Percentiles rank a stretch among this genome's conserved stretches.
phyloP scores from a whole-genome alignment of 2,113 vertebrate genomes.

The Eublepharis macularius region DNA sequence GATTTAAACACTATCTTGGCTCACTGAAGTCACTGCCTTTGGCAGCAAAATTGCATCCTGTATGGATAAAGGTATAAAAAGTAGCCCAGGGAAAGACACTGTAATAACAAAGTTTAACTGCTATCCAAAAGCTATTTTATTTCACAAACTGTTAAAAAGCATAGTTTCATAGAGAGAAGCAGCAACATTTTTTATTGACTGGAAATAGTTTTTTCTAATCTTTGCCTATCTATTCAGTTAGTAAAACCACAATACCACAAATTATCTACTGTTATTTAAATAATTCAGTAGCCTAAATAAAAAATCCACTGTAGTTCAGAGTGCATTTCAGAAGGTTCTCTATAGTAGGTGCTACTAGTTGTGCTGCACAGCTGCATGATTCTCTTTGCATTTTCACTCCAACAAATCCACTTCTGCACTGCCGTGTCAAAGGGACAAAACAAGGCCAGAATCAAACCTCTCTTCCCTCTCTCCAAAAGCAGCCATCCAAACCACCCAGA shows the following conservation, averaged over 20 bases:
- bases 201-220: not conserved
- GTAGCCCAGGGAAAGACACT: slow-evolving; percentile 16
- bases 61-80: slow-evolving; percentile 45
- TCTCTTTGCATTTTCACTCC: not conserved
- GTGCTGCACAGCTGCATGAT: not conserved
- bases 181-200: not conserved
- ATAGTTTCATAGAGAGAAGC: not conserved
- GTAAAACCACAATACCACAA: not conserved
- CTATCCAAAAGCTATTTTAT: not conserved
- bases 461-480: not conserved
- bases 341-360: not conserved
- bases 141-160: not conserved
- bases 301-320: not conserved
- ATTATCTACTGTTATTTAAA: not conserved
- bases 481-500: not conserved
- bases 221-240: not conserved
- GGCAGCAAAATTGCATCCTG: slow-evolving; percentile 1
- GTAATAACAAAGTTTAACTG: slow-evolving; percentile 23
- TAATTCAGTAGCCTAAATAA: not conserved
- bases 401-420: not conserved
- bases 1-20: slow-evolving; percentile 17
- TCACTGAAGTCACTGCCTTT: slow-evolving; percentile 18
- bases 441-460: not conserved
- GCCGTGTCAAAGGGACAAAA: not conserved
- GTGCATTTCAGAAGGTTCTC: not conserved